phyloP scores from a whole-genome alignment of 2,888 invertebrate genomes.

The Branchipolynoe longqiensis region DNA sequence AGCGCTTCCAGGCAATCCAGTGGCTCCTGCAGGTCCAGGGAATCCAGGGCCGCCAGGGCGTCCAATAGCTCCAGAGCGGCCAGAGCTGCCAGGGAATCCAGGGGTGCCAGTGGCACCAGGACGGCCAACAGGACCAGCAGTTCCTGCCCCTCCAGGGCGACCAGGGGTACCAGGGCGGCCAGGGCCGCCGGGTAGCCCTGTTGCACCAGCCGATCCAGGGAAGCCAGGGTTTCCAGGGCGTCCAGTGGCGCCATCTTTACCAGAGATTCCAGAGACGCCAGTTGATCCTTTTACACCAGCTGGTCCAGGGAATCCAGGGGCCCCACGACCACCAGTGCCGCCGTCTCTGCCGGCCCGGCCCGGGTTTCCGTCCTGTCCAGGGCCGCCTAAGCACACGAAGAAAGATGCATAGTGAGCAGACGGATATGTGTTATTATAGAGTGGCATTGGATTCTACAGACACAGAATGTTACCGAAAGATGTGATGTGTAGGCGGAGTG shows the following conservation, averaged over 20 bases:
- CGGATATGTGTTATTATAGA: too few relatives aligned
- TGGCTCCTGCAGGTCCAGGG: slow-evolving; percentile 59
- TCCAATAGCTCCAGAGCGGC: slow-evolving; percentile 73
- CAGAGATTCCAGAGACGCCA: slow-evolving; percentile 58
- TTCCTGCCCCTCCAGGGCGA: slow-evolving; percentile 58
- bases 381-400: too few relatives aligned
- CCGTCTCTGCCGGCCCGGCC: too few relatives aligned
- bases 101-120: slow-evolving; percentile 31
- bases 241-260: slow-evolving; percentile 55
- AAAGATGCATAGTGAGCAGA: too few relatives aligned
- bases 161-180: slow-evolving; percentile 59
- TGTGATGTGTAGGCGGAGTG: too few relatives aligned
- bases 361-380: too few relatives aligned
- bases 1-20: neutral
- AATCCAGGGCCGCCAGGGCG: slow-evolving; percentile 60
- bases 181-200: slow-evolving; percentile 31
- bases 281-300: slow-evolving; percentile 35
- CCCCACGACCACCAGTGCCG: slow-evolving; percentile 22
- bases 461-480: too few relatives aligned
- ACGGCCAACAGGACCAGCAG: slow-evolving; percentile 14
- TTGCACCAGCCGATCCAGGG: slow-evolving; percentile 39
- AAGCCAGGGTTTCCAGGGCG: slow-evolving; percentile 45
- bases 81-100: slow-evolving; percentile 65
- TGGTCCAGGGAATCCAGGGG: slow-evolving; percentile 57
- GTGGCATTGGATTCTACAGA: too few relatives aligned